Base-by-base conservation (phyloP, 1,140 invertebrate species). In the Drosophila santomea region DNA sequence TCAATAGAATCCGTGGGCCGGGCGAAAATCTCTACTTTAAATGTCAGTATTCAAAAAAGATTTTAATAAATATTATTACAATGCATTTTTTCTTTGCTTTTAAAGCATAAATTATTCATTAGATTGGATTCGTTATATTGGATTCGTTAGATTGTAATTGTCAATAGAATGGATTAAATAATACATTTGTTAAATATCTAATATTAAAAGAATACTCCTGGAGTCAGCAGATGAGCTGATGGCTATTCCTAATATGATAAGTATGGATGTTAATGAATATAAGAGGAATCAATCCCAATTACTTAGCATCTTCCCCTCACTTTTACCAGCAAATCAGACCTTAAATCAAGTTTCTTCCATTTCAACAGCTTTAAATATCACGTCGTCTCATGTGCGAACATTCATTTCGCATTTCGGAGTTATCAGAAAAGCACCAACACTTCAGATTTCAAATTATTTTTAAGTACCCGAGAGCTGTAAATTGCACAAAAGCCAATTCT, bases 401-500 rank as follows among this genome's bases (percentile, higher is more conserved):
- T 47, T 67, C 17, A 43, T 64, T 66, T 52, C 61, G 28, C 36
- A 59, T 52, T 67, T 60, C 15, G 20, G 50, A 71, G 54, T 54
- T 71, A 71, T 64, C 51, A 55, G 28, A 69, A 60, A 39, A 57
- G 58, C 64, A 72, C 56, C 59, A 52, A 61, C 64, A 78, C 76
- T 83, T 74, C 66, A 79, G 58, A 68, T 52, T 80, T 59, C 74
- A 88, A 88, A 82, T 86, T 88, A 86, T 82, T 75, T 78, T 72
- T 82, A 86, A 88, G 64, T 67, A 78, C 64, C 61, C 77, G 59
- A 78, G 62, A 60, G 56, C 71, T 76, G 75, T 88, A 88, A 86
- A 88, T 86, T 88, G 77, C 82, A 75, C 63, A 80, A 85, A 81
- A 86, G 78, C 74, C 78, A 85, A 86, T 84, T 80, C 73, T 58